Evolutionary conservation across 2,888 invertebrate species (phyloP), one percentile per base, ranked within the genome.

Genomic region (Plagiodera versicolora): DNA sequence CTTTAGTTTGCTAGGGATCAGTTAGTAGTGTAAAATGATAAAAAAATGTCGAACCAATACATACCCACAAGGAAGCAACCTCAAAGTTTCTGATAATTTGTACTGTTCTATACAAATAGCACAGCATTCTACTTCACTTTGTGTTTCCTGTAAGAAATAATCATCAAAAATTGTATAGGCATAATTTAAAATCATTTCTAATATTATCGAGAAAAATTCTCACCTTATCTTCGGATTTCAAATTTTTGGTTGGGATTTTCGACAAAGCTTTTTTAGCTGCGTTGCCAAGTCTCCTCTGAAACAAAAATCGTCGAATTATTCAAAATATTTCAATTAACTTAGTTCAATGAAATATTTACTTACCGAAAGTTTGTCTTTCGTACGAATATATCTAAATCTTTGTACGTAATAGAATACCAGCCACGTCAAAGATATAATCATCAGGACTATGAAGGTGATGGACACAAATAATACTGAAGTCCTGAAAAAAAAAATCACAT

Each of bases 381-480:
- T 95, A 80, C 96, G 94, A 64, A 95, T 90, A 78, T 96, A 95
- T 63, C 96, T 85, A 82, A 96, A 95, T 69, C 95, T 84, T 82
- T 97, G 96, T 55, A 97, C 91, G 80, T 97, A 97, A 83, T 97
- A 97, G 83, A 96, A 96, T 63, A 96, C 90, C 45, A 97, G 87
- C 96, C 96, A 97, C 18, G 95, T 94, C 72, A 96, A 83, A 1
- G 95, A 95, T 68, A 96, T 95, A 72, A 95, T 90, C 94, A 96
- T 95, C 70, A 96, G 83, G 63, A 97, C 92, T 71, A 96, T 94
- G 83, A 97, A 96, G 1, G 95, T 95, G 70, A 96, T 93, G 65
- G 95, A 95, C 58, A 97, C 95, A 81, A 97, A 95, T 70, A 97
- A 83, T 73, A 97, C 95, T 1, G 95, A 94, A 9, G 95, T 95